Base-by-base conservation (phyloP, 2,888 invertebrate genomes). In the Synergus japonicus region DNA sequence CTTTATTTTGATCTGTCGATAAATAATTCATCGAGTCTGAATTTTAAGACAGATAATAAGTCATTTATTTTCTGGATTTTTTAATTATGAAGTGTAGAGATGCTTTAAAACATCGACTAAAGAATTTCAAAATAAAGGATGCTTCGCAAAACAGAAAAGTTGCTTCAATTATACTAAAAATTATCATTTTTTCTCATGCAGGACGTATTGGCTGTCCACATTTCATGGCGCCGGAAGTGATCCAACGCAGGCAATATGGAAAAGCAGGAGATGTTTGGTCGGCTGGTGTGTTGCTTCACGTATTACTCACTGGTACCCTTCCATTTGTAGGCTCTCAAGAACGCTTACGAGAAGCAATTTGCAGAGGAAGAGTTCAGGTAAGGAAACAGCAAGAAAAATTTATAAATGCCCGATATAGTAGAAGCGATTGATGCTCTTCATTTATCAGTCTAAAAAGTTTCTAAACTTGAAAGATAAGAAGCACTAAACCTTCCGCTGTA, bases 191-290 rank as follows among this genome's bases (percentile, higher is more conserved):
- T 77, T 41, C 66, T 79, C 80, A 84, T 82, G 76, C 93, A 97
- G 98, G 97, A 92, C 96, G 98, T 83, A 96, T 99, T 82, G 99
- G 99, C 58, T 98, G 98, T 80, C 98, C 98, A 15, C 98, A 98
- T 92, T 99, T 98, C 93, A 99, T 99, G 98, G 97, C 99, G 1
- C 99, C 99, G 0, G 99, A 99, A 93, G 97, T 99, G 84, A 97
- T 99, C 29, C 96, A 97, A 83, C 95, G 97, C 89, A 96, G 97
- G 92, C 95, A 97, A 87, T 98, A 97, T 93, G 97, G 97, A 58
- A 98, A 98, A 92, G 96, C 98, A 0, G 98, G 98, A 84, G 99
- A 99, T 92, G 97, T 99, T 81, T 99, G 99, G 99, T 97, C 98
- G 49, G 97, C 98, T 44, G 99, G 99, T 12, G 97, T 99, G 78